phyloP scores from a whole-genome alignment of 2,113 vertebrate species.

The Okapia johnstoni region DNA sequence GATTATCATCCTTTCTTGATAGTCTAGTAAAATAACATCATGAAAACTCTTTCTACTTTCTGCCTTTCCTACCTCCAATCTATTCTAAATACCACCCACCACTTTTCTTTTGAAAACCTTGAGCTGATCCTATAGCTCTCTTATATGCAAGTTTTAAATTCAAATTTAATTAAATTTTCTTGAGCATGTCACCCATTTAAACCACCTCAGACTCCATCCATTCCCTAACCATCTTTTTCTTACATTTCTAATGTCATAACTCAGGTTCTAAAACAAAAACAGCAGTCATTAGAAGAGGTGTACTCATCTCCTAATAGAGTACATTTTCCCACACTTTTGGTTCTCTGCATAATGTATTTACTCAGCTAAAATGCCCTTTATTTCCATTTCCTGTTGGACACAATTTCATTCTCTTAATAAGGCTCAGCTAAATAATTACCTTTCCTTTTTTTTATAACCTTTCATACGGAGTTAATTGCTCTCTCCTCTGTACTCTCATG shows the following conservation, averaged over 20 bases:
- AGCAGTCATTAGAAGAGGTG: background rate
- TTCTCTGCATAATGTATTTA: background rate
- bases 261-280: background rate
- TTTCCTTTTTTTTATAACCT: background rate
- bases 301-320: background rate
- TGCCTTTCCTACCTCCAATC: background rate
- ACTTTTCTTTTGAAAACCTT: background rate
- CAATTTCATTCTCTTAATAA: constrained; percentile 13
- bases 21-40: background rate
- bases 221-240: background rate
- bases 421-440: background rate
- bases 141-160: background rate
- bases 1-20: background rate
- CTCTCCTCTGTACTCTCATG: background rate
- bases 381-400: background rate
- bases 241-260: background rate
- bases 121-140: background rate
- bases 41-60: background rate
- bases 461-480: background rate
- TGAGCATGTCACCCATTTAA: background rate
- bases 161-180: background rate
- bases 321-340: background rate
- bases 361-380: background rate
- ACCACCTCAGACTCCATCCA: background rate
- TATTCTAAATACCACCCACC: background rate